phyloP scores from a whole-genome alignment of 2,888 invertebrate genomes.

The Stenodera caucasica region DNA sequence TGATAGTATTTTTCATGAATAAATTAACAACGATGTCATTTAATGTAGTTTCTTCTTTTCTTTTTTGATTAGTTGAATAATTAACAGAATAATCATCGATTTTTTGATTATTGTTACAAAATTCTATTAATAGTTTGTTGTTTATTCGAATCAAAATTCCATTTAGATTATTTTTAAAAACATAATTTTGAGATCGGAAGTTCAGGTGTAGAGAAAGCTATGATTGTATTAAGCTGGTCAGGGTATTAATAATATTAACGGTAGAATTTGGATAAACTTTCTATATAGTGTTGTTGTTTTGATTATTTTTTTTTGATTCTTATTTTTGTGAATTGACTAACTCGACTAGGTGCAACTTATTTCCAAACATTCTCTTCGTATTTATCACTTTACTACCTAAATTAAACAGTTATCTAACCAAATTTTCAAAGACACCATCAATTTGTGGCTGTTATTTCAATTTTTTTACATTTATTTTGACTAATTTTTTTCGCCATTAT shows the following conservation, averaged over 20 bases:
- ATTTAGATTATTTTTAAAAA: neutral
- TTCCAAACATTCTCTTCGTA: neutral
- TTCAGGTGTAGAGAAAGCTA: slow-evolving; percentile 6
- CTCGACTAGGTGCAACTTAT: neutral
- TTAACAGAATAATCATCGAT: no score
- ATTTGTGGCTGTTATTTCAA: neutral
- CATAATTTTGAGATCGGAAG: neutral
- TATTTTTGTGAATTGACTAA: neutral
- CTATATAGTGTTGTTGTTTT: no score
- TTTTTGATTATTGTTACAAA: neutral
- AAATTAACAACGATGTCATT: no score
- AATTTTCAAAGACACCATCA: neutral
- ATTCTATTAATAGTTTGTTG: neutral
- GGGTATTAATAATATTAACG: slow-evolving; percentile 2
- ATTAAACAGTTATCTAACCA: neutral
- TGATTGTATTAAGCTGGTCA: slow-evolving; percentile 1
- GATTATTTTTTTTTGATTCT: no score
- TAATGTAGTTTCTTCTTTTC: no score
- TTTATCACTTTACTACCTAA: neutral
- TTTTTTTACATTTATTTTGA: no score
- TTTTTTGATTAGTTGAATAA: no score
- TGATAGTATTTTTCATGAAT: no score
- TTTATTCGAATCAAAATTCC: neutral
- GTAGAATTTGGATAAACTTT: slow-evolving; percentile 6
- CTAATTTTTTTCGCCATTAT: no score